These are phyloP conservation scores for Zaprionus nigranus DNA, from an alignment of 1,140 invertebrate genomes.

Conservation along the genomic window DNA sequence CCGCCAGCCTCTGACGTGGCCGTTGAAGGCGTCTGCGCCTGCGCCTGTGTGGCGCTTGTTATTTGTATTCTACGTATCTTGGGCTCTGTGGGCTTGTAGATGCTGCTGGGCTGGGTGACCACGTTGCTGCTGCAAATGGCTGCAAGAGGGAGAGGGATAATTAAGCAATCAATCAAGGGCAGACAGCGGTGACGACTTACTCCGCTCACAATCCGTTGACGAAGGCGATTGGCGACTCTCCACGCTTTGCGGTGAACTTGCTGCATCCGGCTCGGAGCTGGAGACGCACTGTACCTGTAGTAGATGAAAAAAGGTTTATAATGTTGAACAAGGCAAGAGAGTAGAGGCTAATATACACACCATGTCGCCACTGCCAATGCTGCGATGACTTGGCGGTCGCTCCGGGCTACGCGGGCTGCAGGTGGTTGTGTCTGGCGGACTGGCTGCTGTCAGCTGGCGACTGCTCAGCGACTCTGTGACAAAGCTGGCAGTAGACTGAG, in stretches of 20 bases:
- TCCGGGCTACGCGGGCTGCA: conserved; percentile 87
- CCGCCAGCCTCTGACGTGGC: neutral
- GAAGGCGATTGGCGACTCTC: conserved; percentile 82
- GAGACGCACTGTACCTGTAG: conserved; percentile 93
- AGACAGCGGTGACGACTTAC: conserved; percentile 48
- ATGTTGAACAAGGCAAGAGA: rapidly evolving
- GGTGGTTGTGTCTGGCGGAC: conserved; percentile 92
- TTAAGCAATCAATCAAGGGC: neutral
- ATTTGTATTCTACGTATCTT: conserved; percentile 82
- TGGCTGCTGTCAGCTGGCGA: conserved; percentile 83
- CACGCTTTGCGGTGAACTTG: conserved; percentile 71
- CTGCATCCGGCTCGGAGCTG: conserved; percentile 91
- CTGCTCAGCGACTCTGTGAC: conserved; percentile 60
- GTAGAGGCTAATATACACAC: conserved; percentile 24
- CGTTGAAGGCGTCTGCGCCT: conserved; percentile 46
- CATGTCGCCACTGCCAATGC: conserved; percentile 84
- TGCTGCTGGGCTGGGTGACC: conserved; percentile 64
- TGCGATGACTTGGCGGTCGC: conserved; percentile 77
- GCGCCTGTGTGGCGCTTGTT: conserved; percentile 46
- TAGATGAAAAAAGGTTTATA: neutral
- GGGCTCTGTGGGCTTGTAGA: conserved; percentile 78
- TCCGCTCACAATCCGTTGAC: conserved; percentile 76
- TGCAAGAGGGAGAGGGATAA: conserved; percentile 4
- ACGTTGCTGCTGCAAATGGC: conserved; percentile 53
- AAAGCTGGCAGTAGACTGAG: conserved; percentile 73